Percentiles rank a stretch among this genome's conserved stretches.
These are phyloP conservation scores for Ophion ventricosus DNA, from an alignment of 2,888 invertebrate species.

Conservation along the genomic window DNA sequence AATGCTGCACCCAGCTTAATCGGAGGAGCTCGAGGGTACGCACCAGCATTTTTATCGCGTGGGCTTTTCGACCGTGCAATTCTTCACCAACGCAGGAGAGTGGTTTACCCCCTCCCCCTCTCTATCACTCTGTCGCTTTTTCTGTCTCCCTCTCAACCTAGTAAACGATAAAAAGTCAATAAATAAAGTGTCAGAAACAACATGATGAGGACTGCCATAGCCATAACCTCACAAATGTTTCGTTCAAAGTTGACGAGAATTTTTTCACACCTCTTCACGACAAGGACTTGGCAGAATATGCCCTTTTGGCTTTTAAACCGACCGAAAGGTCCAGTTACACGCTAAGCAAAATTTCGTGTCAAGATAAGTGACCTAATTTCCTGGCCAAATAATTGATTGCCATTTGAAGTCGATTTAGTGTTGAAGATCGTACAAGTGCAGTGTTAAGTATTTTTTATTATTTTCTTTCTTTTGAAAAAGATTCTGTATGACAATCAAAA, in stretches of 20 bases:
- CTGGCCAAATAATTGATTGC: background rate
- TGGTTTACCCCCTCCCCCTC: conserved; percentile 21
- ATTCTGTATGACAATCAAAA: background rate
- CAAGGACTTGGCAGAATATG: background rate
- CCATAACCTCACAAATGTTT: background rate
- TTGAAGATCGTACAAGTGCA: background rate
- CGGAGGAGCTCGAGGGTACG: background rate
- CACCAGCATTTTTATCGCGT: conserved; percentile 49
- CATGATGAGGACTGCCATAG: background rate
- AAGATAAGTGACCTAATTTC: conserved; percentile 52
- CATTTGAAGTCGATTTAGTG: background rate
- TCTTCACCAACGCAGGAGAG: conserved; percentile 44
- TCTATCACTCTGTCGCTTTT: conserved; percentile 23
- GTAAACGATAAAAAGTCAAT: conserved; percentile 27
- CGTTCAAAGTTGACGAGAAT: background rate
- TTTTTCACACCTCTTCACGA: background rate
- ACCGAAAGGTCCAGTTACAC: conserved; percentile 19
- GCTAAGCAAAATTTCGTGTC: conserved; percentile 2
- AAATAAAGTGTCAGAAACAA: conserved; percentile 34
- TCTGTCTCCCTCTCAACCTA: conserved; percentile 13
- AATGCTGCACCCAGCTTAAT: conserved; percentile 55
- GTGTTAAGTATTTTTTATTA: background rate
- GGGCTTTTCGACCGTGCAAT: conserved; percentile 51
- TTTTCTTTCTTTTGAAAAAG: background rate
- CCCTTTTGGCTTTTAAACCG: background rate